Evolutionary conservation across 2,888 invertebrate genomes (phyloP), one percentile per base, ranked within the genome.

Genomic region (Dryococelus australis): DNA sequence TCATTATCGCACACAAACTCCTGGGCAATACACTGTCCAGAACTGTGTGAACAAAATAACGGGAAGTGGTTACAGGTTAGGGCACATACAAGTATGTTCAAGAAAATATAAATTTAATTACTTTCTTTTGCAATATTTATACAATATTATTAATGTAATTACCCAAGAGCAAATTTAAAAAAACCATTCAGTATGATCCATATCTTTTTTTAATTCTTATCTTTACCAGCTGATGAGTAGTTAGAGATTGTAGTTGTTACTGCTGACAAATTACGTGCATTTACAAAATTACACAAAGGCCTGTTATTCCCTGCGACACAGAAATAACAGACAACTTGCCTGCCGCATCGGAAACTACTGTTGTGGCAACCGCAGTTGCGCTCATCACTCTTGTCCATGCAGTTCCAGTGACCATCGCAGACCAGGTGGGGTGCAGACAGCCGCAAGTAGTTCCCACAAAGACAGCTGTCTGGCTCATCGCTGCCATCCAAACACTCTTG

Each of bases 1-100:
- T 94, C 92, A n/a, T 95, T 96, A 91, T 97, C 97, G 91, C 97
- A 97, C 0, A 97, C 94, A 92, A 96, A 95, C 89, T 97, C 97
- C 43, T 93, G 93, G 0, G 97, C 94, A 84, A 97, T 94, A 90
- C 97, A 97, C 86, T 93, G 92, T 12, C 93, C 92, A 35, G 93
- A 92, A 88, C 92, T 92, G 89, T 79, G 91, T 90, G 86, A 87
- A 53, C 83, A 88, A 53, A 47, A 47, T 79, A 81, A 85, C 84
- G 84, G 85, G 65, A 6, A 10, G 12, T 47, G 47, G 47, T 47
- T 47, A 43, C 27, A 5, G 51, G 43, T 26, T 28, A 85, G 16
- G 4, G 47, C 10, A 47, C 16, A 35, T 35, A 35, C 1, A 35
- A 35, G 4, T 1, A 35, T 3, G 1, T 35, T 35, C 35, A 35